Conservation (phyloP, 2,113 vertebrate genomes). For the Shinisaurus crocodilurus region DNA sequence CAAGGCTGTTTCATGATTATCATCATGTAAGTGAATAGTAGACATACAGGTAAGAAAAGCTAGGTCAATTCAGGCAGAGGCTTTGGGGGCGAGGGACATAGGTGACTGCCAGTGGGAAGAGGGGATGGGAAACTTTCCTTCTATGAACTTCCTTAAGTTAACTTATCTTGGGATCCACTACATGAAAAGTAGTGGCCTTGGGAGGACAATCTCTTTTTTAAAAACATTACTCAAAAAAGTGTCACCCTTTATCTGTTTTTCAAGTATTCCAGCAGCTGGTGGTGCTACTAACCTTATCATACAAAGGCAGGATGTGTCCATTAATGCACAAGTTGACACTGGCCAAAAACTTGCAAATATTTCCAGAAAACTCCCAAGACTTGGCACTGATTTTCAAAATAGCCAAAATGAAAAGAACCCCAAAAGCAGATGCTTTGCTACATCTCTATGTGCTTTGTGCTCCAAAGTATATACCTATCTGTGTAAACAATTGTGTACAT, state of each 20-base stretch:
- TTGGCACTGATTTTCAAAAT: background rate
- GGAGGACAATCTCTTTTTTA: background rate
- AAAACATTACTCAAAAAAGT: background rate
- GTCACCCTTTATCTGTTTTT: background rate
- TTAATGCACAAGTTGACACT: background rate
- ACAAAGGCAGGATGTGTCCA: background rate
- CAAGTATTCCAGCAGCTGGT: background rate
- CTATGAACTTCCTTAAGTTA: background rate
- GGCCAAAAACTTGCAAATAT: background rate
- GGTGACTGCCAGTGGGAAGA: background rate
- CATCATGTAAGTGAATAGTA: background rate
- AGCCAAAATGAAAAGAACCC: background rate
- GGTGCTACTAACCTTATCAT: background rate
- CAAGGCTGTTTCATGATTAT: background rate
- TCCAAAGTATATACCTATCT: background rate
- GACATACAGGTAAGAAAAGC: background rate
- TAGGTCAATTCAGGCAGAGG: background rate
- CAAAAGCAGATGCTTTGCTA: background rate
- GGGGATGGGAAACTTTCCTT: background rate
- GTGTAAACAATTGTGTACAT: background rate
- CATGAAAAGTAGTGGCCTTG: background rate
- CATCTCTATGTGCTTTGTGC: accelerated
- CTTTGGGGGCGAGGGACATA: background rate
- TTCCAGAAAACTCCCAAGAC: background rate
- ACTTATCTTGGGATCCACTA: background rate